Evolutionary conservation across 2,888 invertebrate species (phyloP).

Genomic region (Abrostola triplasia): DNA sequence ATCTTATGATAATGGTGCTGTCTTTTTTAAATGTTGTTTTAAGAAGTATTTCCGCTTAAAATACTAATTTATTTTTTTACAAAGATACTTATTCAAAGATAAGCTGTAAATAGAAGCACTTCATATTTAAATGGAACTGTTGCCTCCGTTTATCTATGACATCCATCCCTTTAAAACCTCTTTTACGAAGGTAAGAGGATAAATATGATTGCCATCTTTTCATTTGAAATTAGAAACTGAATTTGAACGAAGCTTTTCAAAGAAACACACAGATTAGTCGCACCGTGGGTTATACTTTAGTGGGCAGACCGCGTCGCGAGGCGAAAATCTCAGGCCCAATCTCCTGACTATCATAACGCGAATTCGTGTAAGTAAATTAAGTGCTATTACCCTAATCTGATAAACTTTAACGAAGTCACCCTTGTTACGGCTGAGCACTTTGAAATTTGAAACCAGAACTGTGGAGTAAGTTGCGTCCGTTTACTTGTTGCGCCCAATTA

Average conservation of each 20-base stretch:
- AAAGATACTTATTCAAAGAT: neutral
- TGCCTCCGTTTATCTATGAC: neutral
- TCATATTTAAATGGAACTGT: neutral
- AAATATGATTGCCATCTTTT: conserved; percentile 40
- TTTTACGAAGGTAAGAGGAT: conserved; percentile 17
- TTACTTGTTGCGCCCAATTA: conserved; percentile 29
- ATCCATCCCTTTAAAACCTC: conserved; percentile 9
- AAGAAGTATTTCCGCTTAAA: neutral
- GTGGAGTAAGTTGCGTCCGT: conserved; percentile 9
- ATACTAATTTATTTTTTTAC: neutral
- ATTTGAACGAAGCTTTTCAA: conserved; percentile 19
- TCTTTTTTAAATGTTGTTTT: neutral
- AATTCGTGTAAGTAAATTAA: conserved; percentile 54
- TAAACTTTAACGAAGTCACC: conserved; percentile 38
- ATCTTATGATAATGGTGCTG: neutral
- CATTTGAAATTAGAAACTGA: conserved; percentile 24
- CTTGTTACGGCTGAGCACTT: conserved; percentile 12
- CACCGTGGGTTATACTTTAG: conserved; percentile 49
- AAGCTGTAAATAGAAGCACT: neutral
- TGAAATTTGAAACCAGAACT: conserved; percentile 19
- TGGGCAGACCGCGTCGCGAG: conserved; percentile 46
- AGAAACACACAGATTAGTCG: conserved; percentile 25
- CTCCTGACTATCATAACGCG: conserved; percentile 57
- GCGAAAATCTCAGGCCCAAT: conserved; percentile 61
- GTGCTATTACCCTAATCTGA: conserved; percentile 31